These are phyloP conservation scores for Anguilla obscura DNA, from an alignment of 2,797 vertebrate species.

Conservation along the genomic window DNA sequence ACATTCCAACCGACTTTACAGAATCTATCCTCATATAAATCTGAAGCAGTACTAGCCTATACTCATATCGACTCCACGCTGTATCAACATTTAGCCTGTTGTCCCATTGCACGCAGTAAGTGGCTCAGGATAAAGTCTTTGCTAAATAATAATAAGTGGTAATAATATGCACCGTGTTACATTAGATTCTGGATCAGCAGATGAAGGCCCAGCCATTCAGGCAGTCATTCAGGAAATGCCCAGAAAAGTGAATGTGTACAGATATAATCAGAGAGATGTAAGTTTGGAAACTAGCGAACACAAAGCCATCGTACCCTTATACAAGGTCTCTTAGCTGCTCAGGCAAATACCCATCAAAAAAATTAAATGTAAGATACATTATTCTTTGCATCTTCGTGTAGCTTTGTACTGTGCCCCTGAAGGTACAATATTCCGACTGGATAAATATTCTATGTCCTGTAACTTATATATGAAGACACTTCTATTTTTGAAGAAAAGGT, in stretches of 20 bases:
- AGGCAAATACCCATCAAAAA: neutral
- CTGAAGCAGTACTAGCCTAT: neutral
- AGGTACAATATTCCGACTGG: neutral
- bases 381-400: neutral
- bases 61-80: neutral
- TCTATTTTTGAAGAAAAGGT: neutral
- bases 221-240: neutral
- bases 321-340: neutral
- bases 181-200: neutral
- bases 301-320: neutral
- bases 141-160: neutral
- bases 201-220: neutral
- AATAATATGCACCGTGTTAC: neutral
- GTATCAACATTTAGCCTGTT: neutral
- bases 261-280: neutral
- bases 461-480: neutral
- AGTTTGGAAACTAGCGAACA: neutral
- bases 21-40: too few species aligned
- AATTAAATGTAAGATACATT: neutral
- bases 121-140: neutral
- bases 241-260: neutral
- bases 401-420: neutral
- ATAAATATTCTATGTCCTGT: neutral
- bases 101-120: neutral
- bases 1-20: neutral